Percentiles rank a stretch among this genome's conserved stretches.
These are phyloP conservation scores for Cairina moschata DNA, from an alignment of 2,113 vertebrate species.

Conservation along the genomic window DNA sequence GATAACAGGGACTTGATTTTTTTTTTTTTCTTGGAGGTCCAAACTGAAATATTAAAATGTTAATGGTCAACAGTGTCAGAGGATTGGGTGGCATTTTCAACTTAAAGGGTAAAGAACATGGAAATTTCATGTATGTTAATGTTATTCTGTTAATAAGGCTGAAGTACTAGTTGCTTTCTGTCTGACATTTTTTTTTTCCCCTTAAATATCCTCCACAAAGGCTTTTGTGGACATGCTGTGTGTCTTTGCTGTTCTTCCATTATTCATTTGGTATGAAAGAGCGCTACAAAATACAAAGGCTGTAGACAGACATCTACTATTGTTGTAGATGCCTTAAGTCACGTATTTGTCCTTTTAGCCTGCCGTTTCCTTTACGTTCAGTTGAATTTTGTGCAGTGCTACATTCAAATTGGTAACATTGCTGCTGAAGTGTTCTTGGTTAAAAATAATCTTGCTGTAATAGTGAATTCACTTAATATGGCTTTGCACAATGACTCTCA, in stretches of 20 bases:
- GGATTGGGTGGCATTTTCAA: neutral
- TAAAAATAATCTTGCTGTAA: neutral
- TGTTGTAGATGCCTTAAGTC: neutral
- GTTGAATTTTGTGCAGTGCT: neutral
- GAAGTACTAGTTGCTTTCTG: neutral
- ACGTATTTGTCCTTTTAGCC: neutral
- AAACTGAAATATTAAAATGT: neutral
- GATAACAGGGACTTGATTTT: too few relatives aligned
- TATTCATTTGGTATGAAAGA: neutral
- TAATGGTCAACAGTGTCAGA: neutral
- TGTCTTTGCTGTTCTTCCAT: neutral
- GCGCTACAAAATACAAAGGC: too few relatives aligned
- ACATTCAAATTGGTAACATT: neutral
- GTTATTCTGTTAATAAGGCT: neutral
- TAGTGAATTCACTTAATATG: neutral
- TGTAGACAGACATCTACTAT: fast-evolving
- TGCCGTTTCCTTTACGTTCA: neutral
- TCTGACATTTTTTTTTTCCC: neutral
- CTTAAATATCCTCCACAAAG: neutral
- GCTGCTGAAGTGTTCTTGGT: neutral
- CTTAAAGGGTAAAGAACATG: neutral
- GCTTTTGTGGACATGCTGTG: fast-evolving
- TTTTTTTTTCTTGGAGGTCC: neutral
- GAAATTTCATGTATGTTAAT: neutral
- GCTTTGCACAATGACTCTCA: neutral